phyloP scores from a whole-genome alignment of 64 coral and sea anemone species.

The Porites australiensis region DNA sequence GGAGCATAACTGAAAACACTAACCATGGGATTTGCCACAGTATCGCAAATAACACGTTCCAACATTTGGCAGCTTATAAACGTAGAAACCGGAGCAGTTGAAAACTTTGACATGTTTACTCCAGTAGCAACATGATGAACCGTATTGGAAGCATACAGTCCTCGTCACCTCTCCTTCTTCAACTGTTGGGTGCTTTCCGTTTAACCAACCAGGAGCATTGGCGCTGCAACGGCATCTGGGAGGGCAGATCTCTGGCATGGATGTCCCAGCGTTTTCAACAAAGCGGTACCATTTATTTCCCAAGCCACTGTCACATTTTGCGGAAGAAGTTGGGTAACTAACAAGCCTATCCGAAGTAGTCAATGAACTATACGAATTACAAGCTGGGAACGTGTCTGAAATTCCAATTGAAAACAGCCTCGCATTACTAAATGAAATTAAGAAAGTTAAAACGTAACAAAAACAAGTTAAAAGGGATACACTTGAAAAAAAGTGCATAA shows the following conservation, averaged over 20 bases:
- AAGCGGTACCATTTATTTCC: slow-evolving; percentile 8
- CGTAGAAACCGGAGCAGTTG: slow-evolving; percentile 19
- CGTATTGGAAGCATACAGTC: neutral
- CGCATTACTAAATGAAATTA: neutral
- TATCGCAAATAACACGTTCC: neutral
- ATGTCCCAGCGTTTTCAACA: neutral
- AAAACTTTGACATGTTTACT: neutral
- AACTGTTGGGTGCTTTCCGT: slow-evolving; percentile 15
- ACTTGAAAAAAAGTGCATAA: too few species aligned
- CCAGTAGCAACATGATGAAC: neutral
- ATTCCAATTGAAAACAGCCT: too few species aligned
- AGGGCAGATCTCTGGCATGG: neutral
- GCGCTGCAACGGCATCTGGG: neutral
- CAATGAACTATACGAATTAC: too few species aligned
- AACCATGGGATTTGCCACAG: neutral
- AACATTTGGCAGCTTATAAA: neutral
- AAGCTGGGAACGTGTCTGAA: too few species aligned
- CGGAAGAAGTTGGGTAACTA: too few species aligned
- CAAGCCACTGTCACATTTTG: neutral
- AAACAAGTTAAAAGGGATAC: too few species aligned
- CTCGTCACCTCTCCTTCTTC: neutral
- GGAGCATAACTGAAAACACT: neutral
- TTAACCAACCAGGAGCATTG: neutral
- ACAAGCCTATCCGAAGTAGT: too few species aligned
- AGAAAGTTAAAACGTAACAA: too few species aligned